Conservation (phyloP, 2,888 invertebrate genomes). For the Ophion ventricosus region DNA sequence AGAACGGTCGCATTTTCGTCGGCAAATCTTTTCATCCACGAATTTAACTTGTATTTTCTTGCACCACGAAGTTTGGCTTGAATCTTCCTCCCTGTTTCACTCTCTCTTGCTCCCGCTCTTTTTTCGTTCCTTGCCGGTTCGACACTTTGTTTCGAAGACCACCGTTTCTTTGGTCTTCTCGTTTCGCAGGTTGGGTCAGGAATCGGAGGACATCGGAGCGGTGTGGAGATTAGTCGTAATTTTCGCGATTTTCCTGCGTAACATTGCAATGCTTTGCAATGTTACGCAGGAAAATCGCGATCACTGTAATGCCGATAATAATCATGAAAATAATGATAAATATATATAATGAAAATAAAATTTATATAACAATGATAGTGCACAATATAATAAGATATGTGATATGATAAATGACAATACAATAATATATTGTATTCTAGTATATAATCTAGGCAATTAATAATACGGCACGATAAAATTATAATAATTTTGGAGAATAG, state of each 20-base stretch:
- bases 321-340: too few species aligned
- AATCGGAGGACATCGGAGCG: neutral
- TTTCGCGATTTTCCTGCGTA: too few species aligned
- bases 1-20: conserved; percentile 20
- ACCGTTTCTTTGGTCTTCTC: neutral
- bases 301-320: too few species aligned
- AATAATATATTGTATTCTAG: too few species aligned
- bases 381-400: too few species aligned
- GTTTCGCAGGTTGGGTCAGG: neutral
- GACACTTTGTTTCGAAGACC: neutral
- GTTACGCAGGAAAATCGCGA: too few species aligned
- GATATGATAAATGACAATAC: too few species aligned
- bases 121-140: conserved; percentile 3
- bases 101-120: neutral
- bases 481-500: neutral
- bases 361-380: too few species aligned
- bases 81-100: neutral
- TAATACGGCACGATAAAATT: too few species aligned
- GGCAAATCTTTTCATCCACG: conserved; percentile 39
- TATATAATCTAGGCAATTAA: too few species aligned
- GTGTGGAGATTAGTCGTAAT: neutral
- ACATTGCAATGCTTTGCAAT: neutral
- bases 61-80: neutral
- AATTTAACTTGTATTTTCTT: conserved; percentile 38
- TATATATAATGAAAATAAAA: too few species aligned